Base-by-base conservation (phyloP, 2,888 invertebrate genomes). In the Camptogramma bilineatum region DNA sequence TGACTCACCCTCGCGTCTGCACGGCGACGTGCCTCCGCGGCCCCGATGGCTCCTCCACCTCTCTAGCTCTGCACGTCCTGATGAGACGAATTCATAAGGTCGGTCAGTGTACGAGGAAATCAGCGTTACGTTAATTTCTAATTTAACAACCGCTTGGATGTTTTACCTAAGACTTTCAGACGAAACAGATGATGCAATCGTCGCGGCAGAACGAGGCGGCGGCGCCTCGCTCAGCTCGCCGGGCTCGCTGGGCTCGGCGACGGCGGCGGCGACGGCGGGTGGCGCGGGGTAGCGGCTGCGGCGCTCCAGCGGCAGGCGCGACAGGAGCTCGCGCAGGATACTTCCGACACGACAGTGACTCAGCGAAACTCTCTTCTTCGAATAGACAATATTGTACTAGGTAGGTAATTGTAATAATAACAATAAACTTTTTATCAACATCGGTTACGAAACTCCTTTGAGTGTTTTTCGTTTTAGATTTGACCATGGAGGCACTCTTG, bases 21-120 rank as follows among this genome's bases (percentile, higher is more conserved):
- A 71, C 64, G 51, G 72, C 68, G 10, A 68, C 66, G 60, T 58
- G 51, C 59, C 68, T 66, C 50, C 53, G 56, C 59, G 44, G 46
- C 52, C 51, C 59, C 53, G 57, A 28, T 0, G 28, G 28, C 28
- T 7, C 28, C 28, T 4, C 28, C 28, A 7, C 28, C 28, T 28
- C 28, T 0, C 28, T 7, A 28, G 28, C 28, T 28, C 28, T 28
- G 28, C 28, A 28, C 28, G 28, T 28, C 7, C 4, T n/a, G 0
- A 28, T 28, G 0, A 28, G 7, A 28, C 28, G 21, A 21, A 21
- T 3, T 21, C 21, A 4, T 21, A n/a, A n/a, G n/a, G n/a, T n/a
- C n/a, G n/a, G n/a, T n/a, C n/a, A n/a, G n/a, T n/a, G n/a, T n/a
- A n/a, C n/a, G n/a, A n/a, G n/a, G n/a, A n/a, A n/a, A n/a, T n/a